A percentile compares a stretch with the other conserved stretches of the same genome.
Evolutionary conservation across 2,888 invertebrate genomes (phyloP).

Genomic region (Hydrotaea diabolus): DNA sequence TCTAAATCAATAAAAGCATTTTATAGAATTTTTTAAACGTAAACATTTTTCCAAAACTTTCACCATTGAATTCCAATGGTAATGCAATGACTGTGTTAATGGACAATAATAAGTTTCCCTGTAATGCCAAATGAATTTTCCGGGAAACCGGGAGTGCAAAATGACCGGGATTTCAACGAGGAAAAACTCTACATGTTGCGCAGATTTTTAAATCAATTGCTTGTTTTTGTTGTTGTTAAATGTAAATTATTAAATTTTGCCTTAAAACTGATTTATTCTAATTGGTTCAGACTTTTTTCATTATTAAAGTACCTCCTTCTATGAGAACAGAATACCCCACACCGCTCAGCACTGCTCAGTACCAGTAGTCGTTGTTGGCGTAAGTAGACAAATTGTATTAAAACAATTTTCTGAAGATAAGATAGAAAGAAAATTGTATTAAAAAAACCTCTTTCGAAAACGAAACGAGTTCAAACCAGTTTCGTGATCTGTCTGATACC

Average conservation of each 20-base stretch:
- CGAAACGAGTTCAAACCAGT: conserved; percentile 54
- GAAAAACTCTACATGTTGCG: too few relatives aligned
- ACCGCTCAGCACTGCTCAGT: neutral
- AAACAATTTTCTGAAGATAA: conserved; percentile 40
- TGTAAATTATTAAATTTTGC: conserved; percentile 38
- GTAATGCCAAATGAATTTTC: too few relatives aligned
- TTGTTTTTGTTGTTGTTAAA: conserved; percentile 14
- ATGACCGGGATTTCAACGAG: neutral
- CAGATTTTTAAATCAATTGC: neutral
- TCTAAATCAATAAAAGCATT: too few relatives aligned
- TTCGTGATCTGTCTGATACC: conserved; percentile 44
- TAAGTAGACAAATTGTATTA: conserved; percentile 57
- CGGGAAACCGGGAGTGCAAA: too few relatives aligned
- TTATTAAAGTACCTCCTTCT: too few relatives aligned
- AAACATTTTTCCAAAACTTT: too few relatives aligned
- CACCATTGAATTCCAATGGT: too few relatives aligned
- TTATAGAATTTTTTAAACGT: too few relatives aligned
- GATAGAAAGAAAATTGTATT: conserved; percentile 34
- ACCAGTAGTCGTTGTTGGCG: too few relatives aligned
- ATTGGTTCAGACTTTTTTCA: conserved; percentile 3
- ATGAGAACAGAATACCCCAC: conserved; percentile 16
- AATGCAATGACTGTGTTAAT: too few relatives aligned
- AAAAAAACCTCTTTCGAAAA: conserved; percentile 43
- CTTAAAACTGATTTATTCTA: conserved; percentile 37
- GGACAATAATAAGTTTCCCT: too few relatives aligned